Conservation (phyloP, 2,888 invertebrate species). For the Drosophila robusta region DNA sequence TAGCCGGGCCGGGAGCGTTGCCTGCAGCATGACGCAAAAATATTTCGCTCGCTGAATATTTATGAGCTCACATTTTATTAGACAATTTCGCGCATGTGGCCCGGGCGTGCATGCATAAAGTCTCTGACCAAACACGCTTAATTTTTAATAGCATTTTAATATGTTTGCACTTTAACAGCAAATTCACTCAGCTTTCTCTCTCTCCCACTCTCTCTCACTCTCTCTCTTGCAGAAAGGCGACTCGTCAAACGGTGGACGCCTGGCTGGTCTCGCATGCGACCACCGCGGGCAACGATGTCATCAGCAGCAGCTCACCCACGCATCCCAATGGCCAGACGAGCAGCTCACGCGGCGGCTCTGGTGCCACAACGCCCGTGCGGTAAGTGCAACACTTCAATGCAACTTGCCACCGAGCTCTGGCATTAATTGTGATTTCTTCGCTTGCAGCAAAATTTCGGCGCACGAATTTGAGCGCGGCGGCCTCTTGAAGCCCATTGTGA, state of each 20-base stretch:
- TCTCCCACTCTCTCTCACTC: background rate
- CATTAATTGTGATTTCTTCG: background rate
- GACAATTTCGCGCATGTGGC: conserved; percentile 60
- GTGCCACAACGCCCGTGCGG: conserved; percentile 96
- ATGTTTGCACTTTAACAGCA: conserved; percentile 32
- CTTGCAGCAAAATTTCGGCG: conserved; percentile 93
- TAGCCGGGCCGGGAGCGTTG: background rate
- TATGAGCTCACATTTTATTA: conserved; percentile 76
- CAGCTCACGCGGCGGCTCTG: conserved; percentile 91
- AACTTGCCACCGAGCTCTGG: no score
- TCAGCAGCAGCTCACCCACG: conserved; percentile 86
- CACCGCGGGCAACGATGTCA: conserved; percentile 85
- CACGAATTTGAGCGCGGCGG: conserved; percentile 98
- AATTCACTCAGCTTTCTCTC: background rate
- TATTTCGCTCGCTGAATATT: conserved; percentile 66
- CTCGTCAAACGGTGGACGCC: conserved; percentile 95
- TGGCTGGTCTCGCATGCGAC: conserved; percentile 96
- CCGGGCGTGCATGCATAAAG: conserved; percentile 29
- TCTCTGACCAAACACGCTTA: conserved; percentile 31
- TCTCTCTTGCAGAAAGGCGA: conserved; percentile 90
- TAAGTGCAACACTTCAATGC: conserved; percentile 81
- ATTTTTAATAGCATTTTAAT: conserved; percentile 68
- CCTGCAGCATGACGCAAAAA: conserved; percentile 38
- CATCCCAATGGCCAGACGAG: conserved; percentile 86
- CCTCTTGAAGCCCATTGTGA: conserved; percentile 95